phyloP scores from a whole-genome alignment of 2,113 vertebrate species.

The Carlito syrichta region DNA sequence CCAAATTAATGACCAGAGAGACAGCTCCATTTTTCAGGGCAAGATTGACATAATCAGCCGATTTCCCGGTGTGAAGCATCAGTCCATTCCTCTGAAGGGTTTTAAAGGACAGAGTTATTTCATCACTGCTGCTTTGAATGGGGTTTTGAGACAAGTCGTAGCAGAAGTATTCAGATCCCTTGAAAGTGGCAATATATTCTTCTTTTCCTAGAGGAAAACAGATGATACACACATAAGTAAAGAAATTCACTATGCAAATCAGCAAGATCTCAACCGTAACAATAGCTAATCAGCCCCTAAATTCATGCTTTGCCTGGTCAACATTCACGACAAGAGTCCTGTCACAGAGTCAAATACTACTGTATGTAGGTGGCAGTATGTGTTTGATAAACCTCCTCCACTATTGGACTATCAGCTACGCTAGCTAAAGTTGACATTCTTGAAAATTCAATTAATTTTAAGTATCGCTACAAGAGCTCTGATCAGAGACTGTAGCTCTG shows the following conservation, averaged over 20 bases:
- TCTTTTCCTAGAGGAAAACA: slow-evolving; percentile 92
- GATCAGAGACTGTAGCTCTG: slow-evolving; percentile 34
- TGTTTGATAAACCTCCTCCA: slow-evolving; percentile 33
- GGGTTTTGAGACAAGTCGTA: slow-evolving; percentile 98
- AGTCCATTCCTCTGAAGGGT: slow-evolving; percentile 99
- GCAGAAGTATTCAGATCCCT: slow-evolving; percentile 99
- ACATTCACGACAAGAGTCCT: neutral
- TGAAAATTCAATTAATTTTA: slow-evolving; percentile 65
- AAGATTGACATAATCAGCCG: slow-evolving; percentile 99
- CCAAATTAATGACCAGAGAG: slow-evolving; percentile 99
- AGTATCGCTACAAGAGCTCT: slow-evolving; percentile 47
- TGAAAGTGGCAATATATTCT: slow-evolving; percentile 98
- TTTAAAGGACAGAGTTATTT: slow-evolving; percentile 99
- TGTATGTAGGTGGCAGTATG: slow-evolving; percentile 26
- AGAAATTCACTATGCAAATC: slow-evolving; percentile 25
- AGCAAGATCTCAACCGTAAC: slow-evolving; percentile 31
- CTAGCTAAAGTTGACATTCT: slow-evolving; percentile 50
- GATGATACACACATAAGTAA: slow-evolving; percentile 18
- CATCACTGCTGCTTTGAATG: slow-evolving; percentile 99
- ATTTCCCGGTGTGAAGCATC: slow-evolving; percentile 99
- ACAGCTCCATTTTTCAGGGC: slow-evolving; percentile 99
- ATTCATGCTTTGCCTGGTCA: slow-evolving; percentile 3
- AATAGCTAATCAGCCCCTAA: neutral
- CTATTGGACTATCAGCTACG: neutral
- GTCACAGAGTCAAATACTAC: neutral